Evolutionary conservation across 2,113 vertebrate genomes (phyloP).

Genomic region (Phyllopteryx taeniolatus): DNA sequence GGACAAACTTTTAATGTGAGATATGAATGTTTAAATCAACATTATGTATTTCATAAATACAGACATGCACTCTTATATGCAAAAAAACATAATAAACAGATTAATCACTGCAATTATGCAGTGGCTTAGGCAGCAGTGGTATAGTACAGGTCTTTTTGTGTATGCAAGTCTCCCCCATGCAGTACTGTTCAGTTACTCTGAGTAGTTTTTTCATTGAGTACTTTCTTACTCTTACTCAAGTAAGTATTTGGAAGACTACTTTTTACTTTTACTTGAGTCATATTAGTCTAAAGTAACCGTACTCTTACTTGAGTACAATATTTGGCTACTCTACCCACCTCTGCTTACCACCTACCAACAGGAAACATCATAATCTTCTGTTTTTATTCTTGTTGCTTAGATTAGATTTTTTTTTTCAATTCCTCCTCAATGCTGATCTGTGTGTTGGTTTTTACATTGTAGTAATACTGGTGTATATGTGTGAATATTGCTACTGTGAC

Average conservation of each 20-base stretch:
- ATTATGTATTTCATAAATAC: slow-evolving; percentile 51
- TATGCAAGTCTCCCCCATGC: neutral
- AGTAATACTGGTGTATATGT: neutral
- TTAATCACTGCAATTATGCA: slow-evolving; percentile 21
- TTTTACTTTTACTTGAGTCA: too few relatives aligned
- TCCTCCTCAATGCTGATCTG: neutral
- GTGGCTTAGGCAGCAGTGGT: slow-evolving; percentile 12
- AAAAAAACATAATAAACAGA: slow-evolving; percentile 25
- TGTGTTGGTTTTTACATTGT: neutral
- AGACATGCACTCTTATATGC: slow-evolving; percentile 16
- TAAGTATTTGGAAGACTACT: too few relatives aligned
- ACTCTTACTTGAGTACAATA: too few relatives aligned
- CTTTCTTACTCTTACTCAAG: too few relatives aligned
- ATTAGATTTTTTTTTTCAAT: neutral
- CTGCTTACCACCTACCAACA: neutral
- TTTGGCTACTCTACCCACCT: too few relatives aligned
- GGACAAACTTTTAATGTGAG: slow-evolving; percentile 12
- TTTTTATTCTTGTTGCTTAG: neutral
- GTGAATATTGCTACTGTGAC: neutral
- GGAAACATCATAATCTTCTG: neutral
- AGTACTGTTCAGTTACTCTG: neutral
- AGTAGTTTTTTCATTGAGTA: too few relatives aligned
- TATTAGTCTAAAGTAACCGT: too few relatives aligned
- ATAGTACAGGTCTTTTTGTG: slow-evolving; percentile 13
- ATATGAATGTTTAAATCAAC: slow-evolving; percentile 23